These are phyloP conservation scores for Leptopilina myrica DNA, from an alignment of 2,888 invertebrate species.

Conservation along the genomic window DNA sequence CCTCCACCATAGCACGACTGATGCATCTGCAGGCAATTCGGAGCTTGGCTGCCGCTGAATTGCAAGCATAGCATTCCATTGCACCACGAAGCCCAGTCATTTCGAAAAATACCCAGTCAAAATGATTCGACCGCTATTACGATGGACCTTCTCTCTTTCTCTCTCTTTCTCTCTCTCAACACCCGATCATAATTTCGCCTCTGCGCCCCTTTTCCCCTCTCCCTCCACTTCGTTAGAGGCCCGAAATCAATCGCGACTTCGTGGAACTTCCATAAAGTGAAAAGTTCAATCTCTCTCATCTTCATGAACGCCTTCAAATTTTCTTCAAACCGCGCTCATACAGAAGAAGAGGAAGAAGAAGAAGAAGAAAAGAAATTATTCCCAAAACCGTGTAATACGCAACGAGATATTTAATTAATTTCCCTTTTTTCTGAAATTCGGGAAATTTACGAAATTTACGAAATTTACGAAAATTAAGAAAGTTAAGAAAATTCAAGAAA, in stretches of 20 bases:
- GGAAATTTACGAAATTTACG: too few species aligned
- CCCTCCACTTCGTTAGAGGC: conserved; percentile 41
- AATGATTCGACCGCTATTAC: conserved; percentile 69
- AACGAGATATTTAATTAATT: too few species aligned
- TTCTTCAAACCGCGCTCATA: background rate
- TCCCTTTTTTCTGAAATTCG: too few species aligned
- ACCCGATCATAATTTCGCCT: conserved; percentile 39
- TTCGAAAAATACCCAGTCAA: conserved; percentile 69
- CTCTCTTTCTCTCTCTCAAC: conserved; percentile 52
- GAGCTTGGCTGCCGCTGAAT: conserved; percentile 50
- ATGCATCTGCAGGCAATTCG: conserved; percentile 52
- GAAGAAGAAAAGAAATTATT: too few species aligned
- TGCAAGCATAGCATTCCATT: conserved; percentile 60
- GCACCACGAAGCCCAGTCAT: conserved; percentile 65
- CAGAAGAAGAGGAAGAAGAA: too few species aligned
- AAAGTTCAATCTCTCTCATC: background rate
- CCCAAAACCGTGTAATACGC: too few species aligned
- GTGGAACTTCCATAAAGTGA: conserved; percentile 15
- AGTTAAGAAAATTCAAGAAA: too few species aligned
- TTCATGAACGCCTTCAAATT: conserved; percentile 6
- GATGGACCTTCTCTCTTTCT: conserved; percentile 58
- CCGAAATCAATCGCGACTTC: conserved; percentile 32
- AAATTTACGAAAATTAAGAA: too few species aligned
- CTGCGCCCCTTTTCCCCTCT: conserved; percentile 41
- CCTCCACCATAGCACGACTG: conserved; percentile 45